These are phyloP conservation scores for Papilio protenor DNA, from an alignment of 2,888 invertebrate species.

Conservation along the genomic window DNA sequence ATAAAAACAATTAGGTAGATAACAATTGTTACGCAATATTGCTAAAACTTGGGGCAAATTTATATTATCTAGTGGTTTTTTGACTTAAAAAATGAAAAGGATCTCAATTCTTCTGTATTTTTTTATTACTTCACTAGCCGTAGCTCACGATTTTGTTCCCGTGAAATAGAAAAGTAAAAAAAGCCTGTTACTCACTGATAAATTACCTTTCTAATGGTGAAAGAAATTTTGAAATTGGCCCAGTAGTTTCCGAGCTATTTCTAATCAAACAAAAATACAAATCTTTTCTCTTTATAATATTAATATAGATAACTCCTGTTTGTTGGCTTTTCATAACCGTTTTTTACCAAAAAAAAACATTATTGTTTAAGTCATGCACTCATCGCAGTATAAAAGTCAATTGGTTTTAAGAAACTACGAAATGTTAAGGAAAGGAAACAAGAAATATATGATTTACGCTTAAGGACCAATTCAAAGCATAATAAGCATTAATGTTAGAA, in stretches of 20 bases:
- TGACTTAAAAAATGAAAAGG: no score
- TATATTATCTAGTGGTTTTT: no score
- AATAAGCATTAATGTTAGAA: conserved; percentile 5
- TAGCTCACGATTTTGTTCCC: no score
- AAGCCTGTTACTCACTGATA: no score
- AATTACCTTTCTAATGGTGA: no score
- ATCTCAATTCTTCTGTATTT: neutral
- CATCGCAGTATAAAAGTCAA: neutral
- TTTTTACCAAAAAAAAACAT: neutral
- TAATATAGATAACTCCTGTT: neutral
- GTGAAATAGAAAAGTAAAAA: no score
- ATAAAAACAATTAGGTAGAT: neutral
- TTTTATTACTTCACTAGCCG: neutral
- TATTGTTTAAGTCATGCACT: neutral
- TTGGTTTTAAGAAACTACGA: neutral
- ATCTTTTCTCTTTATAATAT: no score
- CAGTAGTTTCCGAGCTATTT: no score
- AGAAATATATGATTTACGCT: neutral
- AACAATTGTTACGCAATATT: neutral
- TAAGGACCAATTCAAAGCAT: neutral
- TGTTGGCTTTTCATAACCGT: no score
- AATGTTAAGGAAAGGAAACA: neutral
- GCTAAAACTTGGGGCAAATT: no score
- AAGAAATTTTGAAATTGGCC: no score
- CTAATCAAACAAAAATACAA: no score